Evolutionary conservation across 2,113 vertebrate genomes (phyloP), one percentile per base, ranked within the genome.

Genomic region (Paradisaea rubra): DNA sequence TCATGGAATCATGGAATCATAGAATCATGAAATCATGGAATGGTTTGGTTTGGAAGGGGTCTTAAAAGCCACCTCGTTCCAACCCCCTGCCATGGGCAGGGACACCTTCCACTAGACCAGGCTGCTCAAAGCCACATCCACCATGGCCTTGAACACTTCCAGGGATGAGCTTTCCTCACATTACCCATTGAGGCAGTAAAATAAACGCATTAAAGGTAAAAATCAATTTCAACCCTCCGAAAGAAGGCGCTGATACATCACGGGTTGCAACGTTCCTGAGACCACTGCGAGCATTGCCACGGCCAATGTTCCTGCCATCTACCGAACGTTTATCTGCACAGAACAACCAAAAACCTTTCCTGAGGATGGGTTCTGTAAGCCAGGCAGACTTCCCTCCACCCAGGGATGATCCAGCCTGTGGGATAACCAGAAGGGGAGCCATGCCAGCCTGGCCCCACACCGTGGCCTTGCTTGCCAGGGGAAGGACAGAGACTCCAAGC

Each of bases 1-100:
- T 10, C 6, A 21, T 2, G 10, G 61, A 64, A 42, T 10, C 31
- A 37, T 0, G 5, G 45, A 60, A 19, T 5, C 54, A 50, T 1
- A 15, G 39, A 52, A 17, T 25, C 74, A 52, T 10, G 4, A 22
- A 64, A 41, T 22, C 37, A 53, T 7, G 13, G 56, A 14, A 53
- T 39, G 13, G 14, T 49, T 88, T 50, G 31, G 47, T 7, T 54
- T 41, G 25, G 41, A 69, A 82, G 6, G 9, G 6, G 3, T 47
- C 45, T 35, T 6, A 41, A 82, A 68, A 60, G 18, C 24, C 30
- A 47, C 27, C 47, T 60, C 0, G 0, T 60, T 68, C n/a, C 45
- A 74, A n/a, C 13, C 7, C 13, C 11, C 20, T 41, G 78, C 16
- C 30, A 15, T 7, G 45, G 45, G 45, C 39, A 74, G 28, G 37